Evolutionary conservation across 2,113 vertebrate genomes (phyloP), one percentile per base, ranked within the genome.

Genomic region (Elaphurus davidianus): DNA sequence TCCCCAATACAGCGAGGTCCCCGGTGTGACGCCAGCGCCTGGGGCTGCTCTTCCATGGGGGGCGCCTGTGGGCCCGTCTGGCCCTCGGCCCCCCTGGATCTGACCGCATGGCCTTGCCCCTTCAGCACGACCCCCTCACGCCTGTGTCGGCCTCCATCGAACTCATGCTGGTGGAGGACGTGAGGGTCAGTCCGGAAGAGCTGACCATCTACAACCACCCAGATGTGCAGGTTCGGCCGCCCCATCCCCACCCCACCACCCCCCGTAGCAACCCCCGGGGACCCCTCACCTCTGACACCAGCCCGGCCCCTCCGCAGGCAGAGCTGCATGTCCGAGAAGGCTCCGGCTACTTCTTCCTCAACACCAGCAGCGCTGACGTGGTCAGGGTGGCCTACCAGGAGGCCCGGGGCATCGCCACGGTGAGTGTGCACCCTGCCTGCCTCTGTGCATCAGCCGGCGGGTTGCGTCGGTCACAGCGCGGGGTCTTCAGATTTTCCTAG

Each of bases 261-360:
- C 0, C 28, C 2, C 1, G 10, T 6, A 0, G 0, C 16, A 27
- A 3, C n/a, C n/a, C 17, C 4, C 0, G 0, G 14, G 43, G 28
- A 7, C 12, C 36, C 30, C 71, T 40, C 0, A 6, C 55, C 71
- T 45, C 12, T 5, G 6, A 71, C 54, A 3, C 19, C n/a, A 50
- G 82, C 64, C 88, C 5, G 59, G 47, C n/a, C 91, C 28, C n/a
- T 19, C 84, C 60, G 3, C 15, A 99, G 99, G 99, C 98, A 0
- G 99, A 99, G 84, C 99, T 99, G 62, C 96, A 97, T 13, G 98
- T 99, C 96, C 98, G 81, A 64, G 99, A 99, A 94, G 99, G 99
- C 54, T 99, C 99, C 0, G 99, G 99, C 3, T 99, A 99, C 98
- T 99, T 99, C 98, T 99, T 99, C 92, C 98, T 99, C 97, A 99